Evolutionary conservation across 1,140 invertebrate species (phyloP), one percentile per base, ranked within the genome.

Genomic region (Bombus breviceps): DNA sequence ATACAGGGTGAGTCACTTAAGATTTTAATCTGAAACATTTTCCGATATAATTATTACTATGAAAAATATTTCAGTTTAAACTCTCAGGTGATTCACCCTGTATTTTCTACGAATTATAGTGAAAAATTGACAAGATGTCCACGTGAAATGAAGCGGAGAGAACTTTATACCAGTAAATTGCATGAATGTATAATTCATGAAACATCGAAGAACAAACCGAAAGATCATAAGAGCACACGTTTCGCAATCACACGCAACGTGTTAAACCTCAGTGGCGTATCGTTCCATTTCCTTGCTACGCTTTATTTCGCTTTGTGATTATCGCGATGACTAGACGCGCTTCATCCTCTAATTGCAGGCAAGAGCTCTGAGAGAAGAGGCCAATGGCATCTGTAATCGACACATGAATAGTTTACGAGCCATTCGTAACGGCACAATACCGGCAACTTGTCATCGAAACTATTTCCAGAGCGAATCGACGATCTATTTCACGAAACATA

Each of bases 401-500:
- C 66, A 39, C 47, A 32, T 68, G 39, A 83, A 68, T 83, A 76
- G 41, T 76, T 83, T 83, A 83, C 59, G 34, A 39, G 25, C 10
- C 43, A 32, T 37, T 83, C 73, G 43, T 18, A 32, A n/a, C 34
- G 34, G 22, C 25, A 47, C 71, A 34, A 62, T 75, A 22, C 32
- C 13, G 41, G 10, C 22, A 68, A 53, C 59, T 76, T 76, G 41
- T 66, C 59, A 66, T 53, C 62, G 15, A 32, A 68, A 53, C 72
- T 76, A 76, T 66, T 83, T 66, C 41, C 41, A 62, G 10, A 47
- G 13, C 34, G 34, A 28, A 22, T 34, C 37, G 32, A 15, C 57
- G 8, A 62, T 73, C 53, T 41, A 62, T 72, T 73, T 68, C 59
- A 62, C 59, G 28, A n/a, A 28, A 28, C 59, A 62, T n/a, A n/a